Percentiles rank a stretch among this genome's conserved stretches.
Evolutionary conservation across 2,113 vertebrate genomes (phyloP).

Genomic region (Eclectus roratus): DNA sequence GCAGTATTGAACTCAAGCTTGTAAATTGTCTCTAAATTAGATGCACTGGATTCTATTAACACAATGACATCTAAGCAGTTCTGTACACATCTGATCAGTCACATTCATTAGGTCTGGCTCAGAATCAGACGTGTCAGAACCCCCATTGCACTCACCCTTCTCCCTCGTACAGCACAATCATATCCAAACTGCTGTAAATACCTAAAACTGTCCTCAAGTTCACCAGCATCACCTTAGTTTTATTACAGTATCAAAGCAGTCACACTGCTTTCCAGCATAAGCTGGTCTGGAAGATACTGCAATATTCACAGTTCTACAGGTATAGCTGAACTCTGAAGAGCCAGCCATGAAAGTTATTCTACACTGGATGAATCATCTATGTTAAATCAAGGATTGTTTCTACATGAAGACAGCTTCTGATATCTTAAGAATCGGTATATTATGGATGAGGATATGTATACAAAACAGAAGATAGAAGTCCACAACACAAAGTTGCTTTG

Average conservation of each 20-base stretch:
- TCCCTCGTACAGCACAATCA: not conserved
- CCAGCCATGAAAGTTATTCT: not conserved
- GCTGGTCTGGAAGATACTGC: not conserved
- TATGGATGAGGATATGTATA: not conserved
- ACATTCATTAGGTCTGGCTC: not conserved
- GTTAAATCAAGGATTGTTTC: not conserved
- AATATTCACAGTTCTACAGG: not conserved
- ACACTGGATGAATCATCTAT: not conserved
- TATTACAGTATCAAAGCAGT: not conserved
- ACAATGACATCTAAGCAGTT: not conserved
- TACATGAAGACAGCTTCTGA: not conserved
- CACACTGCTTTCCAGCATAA: not conserved
- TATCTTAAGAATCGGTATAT: not conserved
- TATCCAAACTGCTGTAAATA: not conserved
- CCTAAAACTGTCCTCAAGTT: not conserved
- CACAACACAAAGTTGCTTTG: not conserved
- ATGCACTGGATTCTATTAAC: not conserved
- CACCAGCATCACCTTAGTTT: not conserved
- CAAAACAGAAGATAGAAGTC: not conserved
- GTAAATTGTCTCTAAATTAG: not conserved
- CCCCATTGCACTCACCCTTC: not conserved
- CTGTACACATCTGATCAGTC: not conserved
- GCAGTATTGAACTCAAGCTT: not conserved
- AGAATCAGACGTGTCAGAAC: not conserved
- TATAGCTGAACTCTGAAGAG: not conserved